These are phyloP conservation scores for Eutrigla gurnardus DNA, from an alignment of 2,797 vertebrate species.

Conservation along the genomic window DNA sequence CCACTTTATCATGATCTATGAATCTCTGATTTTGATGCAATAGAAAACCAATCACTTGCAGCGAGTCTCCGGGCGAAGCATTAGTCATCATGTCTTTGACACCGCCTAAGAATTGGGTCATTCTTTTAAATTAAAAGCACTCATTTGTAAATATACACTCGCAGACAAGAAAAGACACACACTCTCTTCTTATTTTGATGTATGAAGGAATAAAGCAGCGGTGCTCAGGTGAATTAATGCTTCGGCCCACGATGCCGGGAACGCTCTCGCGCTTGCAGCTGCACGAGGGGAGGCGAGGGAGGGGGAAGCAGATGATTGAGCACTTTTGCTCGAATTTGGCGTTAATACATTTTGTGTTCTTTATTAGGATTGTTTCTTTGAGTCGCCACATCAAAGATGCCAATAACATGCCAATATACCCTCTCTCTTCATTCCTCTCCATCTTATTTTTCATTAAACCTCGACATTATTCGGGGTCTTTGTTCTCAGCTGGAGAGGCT, in stretches of 20 bases:
- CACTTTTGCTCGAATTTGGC: constrained; percentile 68
- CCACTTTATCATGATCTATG: constrained; percentile 89
- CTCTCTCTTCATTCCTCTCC: constrained; percentile 57
- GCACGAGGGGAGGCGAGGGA: constrained; percentile 20
- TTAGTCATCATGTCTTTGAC: constrained; percentile 90
- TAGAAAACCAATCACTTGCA: constrained; percentile 89
- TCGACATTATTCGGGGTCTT: constrained; percentile 63
- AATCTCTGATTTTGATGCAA: constrained; percentile 88
- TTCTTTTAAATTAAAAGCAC: constrained; percentile 88
- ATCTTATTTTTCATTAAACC: constrained; percentile 72
- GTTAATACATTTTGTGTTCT: constrained; percentile 67
- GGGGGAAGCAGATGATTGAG: constrained; percentile 64
- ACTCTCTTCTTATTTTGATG: constrained; percentile 83
- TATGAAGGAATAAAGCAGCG: constrained; percentile 83
- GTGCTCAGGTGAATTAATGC: constrained; percentile 80
- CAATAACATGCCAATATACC: constrained; percentile 66
- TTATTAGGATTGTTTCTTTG: constrained; percentile 75
- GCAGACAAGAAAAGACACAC: constrained; percentile 75
- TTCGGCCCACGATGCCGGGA: constrained; percentile 36
- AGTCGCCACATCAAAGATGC: constrained; percentile 57
- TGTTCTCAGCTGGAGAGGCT: constrained; percentile 74
- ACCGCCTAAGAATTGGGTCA: constrained; percentile 84
- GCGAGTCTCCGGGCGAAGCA: constrained; percentile 83
- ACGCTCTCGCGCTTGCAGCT: constrained; percentile 36
- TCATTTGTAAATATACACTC: constrained; percentile 88